phyloP scores from a whole-genome alignment of 2,113 vertebrate species.

The Jaculus jaculus region DNA sequence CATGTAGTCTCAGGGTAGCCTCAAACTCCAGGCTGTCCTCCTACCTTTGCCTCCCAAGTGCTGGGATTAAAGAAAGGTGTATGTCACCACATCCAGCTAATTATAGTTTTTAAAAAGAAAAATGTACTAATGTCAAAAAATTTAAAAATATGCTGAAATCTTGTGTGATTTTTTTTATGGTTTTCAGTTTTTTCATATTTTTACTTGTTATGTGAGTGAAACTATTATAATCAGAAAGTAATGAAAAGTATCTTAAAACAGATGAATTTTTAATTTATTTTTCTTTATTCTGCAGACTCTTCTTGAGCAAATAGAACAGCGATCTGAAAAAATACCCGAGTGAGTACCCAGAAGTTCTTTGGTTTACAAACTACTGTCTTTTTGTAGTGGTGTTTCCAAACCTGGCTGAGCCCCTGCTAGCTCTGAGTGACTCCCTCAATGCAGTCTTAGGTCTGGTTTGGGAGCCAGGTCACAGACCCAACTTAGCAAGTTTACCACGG shows the following conservation, averaged over 20 bases:
- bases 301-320: constrained; percentile 97
- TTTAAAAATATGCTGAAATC: not conserved
- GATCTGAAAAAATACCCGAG: constrained; percentile 95
- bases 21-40: no score
- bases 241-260: constrained; percentile 2
- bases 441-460: not conserved
- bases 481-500: not conserved
- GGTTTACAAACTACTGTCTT: constrained; percentile 22
- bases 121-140: no score
- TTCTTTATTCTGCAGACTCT: constrained; percentile 87
- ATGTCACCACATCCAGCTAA: no score
- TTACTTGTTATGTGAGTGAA: not conserved
- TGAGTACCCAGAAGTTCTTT: constrained; percentile 85
- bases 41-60: no score
- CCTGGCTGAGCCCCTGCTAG: not conserved
- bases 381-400: not conserved
- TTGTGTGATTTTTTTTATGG: not conserved
- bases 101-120: no score
- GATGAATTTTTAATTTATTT: constrained; percentile 28
- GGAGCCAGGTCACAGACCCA: not conserved
- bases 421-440: not conserved
- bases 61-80: no score
- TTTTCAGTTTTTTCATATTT: constrained; percentile 28
- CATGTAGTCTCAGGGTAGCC: no score
- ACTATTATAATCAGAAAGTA: constrained; percentile 18